Percentiles rank a stretch among this genome's conserved stretches.
phyloP scores from a whole-genome alignment of 2,113 vertebrate genomes.

The Nesogale talazaci region DNA sequence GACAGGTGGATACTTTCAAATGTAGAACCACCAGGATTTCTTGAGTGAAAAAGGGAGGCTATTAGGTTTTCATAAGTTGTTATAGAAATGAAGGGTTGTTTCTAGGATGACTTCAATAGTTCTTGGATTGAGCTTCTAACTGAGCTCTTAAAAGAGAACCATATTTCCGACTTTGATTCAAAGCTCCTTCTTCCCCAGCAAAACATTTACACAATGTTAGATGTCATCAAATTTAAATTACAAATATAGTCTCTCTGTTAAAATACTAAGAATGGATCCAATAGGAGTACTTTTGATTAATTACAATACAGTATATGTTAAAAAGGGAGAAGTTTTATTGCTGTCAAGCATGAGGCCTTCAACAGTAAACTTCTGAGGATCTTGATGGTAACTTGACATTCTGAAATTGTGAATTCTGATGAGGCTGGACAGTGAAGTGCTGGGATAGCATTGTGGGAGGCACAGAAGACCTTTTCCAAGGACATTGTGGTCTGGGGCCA shows the following conservation, averaged over 20 bases:
- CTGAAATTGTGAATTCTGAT: not conserved
- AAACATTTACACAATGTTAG: not conserved
- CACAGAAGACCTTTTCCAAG: not conserved
- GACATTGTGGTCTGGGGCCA: too few species aligned
- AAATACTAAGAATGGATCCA: not conserved
- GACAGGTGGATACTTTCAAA: not conserved
- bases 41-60: not conserved
- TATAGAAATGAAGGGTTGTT: not conserved
- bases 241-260: not conserved
- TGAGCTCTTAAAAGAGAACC: not conserved
- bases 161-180: not conserved
- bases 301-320: not conserved
- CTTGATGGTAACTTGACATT: not conserved
- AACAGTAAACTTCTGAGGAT: not conserved
- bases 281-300: not conserved
- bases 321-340: not conserved
- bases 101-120: not conserved
- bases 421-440: not conserved
- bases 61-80: not conserved
- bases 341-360: not conserved
- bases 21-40: not conserved
- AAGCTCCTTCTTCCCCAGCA: not conserved
- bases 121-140: too few species aligned
- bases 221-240: not conserved
- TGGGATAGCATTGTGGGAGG: not conserved